These are phyloP conservation scores for Sandelia bainsii DNA, from an alignment of 2,797 vertebrate genomes.

Conservation along the genomic window DNA sequence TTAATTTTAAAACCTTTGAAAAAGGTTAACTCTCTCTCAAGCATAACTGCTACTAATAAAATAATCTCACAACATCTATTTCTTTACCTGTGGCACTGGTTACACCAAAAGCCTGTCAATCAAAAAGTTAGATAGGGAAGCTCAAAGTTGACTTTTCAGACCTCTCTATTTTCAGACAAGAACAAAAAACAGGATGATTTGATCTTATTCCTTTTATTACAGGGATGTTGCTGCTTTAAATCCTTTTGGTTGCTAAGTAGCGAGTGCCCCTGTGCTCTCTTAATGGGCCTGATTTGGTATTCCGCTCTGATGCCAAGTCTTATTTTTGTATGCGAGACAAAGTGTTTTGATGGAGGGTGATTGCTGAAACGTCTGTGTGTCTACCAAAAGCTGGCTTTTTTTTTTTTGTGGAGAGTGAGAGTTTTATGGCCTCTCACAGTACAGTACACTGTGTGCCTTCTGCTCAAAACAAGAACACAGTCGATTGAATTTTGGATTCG, in stretches of 20 bases:
- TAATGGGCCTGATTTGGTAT: constrained; percentile 99
- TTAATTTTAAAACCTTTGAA: not conserved
- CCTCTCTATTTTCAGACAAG: constrained; percentile 73
- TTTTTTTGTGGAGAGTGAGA: constrained; percentile 72
- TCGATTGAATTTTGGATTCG: constrained; percentile 92
- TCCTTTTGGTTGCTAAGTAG: constrained; percentile 98
- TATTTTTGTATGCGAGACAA: constrained; percentile 99
- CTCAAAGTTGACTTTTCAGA: constrained; percentile 76
- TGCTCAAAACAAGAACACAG: constrained; percentile 90
- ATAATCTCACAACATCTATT: constrained; percentile 42
- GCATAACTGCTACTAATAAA: constrained; percentile 25
- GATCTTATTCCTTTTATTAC: constrained; percentile 86
- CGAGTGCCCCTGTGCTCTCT: constrained; percentile 91
- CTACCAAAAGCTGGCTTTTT: constrained; percentile 90
- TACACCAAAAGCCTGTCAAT: constrained; percentile 47
- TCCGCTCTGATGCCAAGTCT: constrained; percentile 92
- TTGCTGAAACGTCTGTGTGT: constrained; percentile 92
- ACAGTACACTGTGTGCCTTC: constrained; percentile 97
- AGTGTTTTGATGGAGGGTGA: constrained; percentile 99
- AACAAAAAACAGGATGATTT: constrained; percentile 67
- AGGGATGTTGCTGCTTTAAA: constrained; percentile 90
- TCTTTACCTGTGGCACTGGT: constrained; percentile 11
- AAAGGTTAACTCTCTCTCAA: not conserved
- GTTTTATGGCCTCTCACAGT: constrained; percentile 93
- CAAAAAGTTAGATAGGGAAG: constrained; percentile 44